Percentiles rank a stretch among this genome's conserved stretches.
These are phyloP conservation scores for Panorpa germanica DNA, from an alignment of 2,888 invertebrate species.

Conservation along the genomic window DNA sequence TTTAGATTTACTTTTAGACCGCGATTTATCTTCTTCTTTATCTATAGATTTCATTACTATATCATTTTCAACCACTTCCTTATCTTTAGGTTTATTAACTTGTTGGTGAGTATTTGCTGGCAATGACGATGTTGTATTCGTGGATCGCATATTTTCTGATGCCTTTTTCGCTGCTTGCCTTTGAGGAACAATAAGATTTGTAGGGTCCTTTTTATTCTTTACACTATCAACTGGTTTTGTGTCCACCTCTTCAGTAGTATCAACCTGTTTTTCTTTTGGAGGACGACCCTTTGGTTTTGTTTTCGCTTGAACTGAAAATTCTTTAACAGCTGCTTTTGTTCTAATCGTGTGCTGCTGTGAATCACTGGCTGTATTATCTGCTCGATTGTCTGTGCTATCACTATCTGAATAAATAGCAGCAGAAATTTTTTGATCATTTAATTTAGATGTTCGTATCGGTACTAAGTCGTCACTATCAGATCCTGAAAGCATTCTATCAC, in stretches of 20 bases:
- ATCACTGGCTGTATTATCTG: constrained; percentile 46
- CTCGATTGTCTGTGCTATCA: constrained; percentile 33
- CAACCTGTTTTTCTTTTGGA: constrained; percentile 15
- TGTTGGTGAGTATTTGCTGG: constrained; percentile 8
- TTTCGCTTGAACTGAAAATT: constrained; percentile 38
- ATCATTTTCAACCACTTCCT: constrained; percentile 19
- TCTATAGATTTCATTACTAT: constrained; percentile 21
- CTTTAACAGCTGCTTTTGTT: constrained; percentile 73
- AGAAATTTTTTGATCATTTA: constrained; percentile 32
- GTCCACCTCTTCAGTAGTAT: constrained; percentile 21
- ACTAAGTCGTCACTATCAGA: constrained; percentile 67
- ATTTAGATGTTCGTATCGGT: constrained; percentile 34
- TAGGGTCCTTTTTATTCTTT: constrained; percentile 37
- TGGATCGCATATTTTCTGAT: constrained; percentile 65
- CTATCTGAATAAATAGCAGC: constrained; percentile 72
- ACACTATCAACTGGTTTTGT: constrained; percentile 12
- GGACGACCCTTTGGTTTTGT: constrained; percentile 1
- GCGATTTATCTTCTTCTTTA: constrained; percentile 15
- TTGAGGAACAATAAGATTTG: constrained; percentile 75
- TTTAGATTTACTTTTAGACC: constrained; percentile 27
- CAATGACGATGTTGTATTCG: constrained; percentile 24
- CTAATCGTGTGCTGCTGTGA: constrained; percentile 44
- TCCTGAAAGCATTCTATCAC: constrained; percentile 36
- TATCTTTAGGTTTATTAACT: constrained; percentile 15
- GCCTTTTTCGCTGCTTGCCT: constrained; percentile 83